Percentiles rank a stretch among this genome's conserved stretches.
Conservation (phyloP, 2,797 vertebrate species). For the Lithobates pipiens region DNA sequence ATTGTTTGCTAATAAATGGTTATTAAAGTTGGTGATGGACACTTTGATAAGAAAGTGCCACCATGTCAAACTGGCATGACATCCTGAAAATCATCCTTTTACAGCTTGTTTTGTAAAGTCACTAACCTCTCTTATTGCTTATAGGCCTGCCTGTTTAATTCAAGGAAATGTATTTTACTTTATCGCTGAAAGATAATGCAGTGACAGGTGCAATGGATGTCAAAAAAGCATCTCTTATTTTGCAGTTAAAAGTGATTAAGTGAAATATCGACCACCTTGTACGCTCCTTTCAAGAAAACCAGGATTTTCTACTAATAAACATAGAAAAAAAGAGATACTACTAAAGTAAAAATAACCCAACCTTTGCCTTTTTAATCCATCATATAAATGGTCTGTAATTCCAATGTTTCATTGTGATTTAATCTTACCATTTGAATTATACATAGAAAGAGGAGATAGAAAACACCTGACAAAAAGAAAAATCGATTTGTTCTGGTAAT, state of each 20-base stretch:
- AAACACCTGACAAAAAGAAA: constrained; percentile 51
- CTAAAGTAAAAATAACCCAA: constrained; percentile 45
- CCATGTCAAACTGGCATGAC: constrained; percentile 17
- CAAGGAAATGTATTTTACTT: constrained; percentile 44
- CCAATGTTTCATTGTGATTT: constrained; percentile 50
- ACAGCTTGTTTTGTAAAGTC: constrained; percentile 11
- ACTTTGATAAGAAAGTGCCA: constrained; percentile 5
- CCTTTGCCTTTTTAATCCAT: constrained; percentile 56
- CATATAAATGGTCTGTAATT: constrained; percentile 52
- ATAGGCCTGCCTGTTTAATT: constrained; percentile 10
- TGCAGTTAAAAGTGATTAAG: constrained; percentile 50
- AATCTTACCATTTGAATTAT: constrained; percentile 57
- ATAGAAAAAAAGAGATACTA: constrained; percentile 13
- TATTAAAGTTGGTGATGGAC: constrained; percentile 9
- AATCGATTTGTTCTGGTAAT: constrained; percentile 35
- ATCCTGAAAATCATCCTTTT: constrained; percentile 10
- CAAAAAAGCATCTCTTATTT: constrained; percentile 47
- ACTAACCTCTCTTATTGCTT: constrained; percentile 26
- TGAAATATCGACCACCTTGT: constrained; percentile 45
- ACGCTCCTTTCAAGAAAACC: constrained; percentile 29
- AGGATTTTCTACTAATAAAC: constrained; percentile 41
- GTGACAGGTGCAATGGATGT: constrained; percentile 29
- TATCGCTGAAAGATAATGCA: constrained; percentile 38
- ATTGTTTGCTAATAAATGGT: background rate
- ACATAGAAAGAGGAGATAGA: constrained; percentile 46